These are phyloP conservation scores for Hydropsyche tenuis DNA, from an alignment of 1,140 invertebrate genomes.

Conservation along the genomic window DNA sequence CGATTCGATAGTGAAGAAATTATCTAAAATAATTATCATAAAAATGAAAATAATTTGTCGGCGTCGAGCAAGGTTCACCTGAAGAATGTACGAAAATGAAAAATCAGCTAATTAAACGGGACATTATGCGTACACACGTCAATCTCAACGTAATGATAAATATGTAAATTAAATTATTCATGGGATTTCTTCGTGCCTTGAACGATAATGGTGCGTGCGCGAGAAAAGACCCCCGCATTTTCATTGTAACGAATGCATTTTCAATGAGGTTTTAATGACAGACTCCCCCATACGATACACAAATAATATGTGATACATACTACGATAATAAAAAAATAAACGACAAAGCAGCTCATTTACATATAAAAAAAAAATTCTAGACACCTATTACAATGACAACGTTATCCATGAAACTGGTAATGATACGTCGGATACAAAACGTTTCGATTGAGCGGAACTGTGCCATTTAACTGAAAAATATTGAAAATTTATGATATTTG, in stretches of 20 bases:
- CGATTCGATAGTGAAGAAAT: too few species aligned
- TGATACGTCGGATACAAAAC: neutral
- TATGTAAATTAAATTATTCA: slow-evolving; percentile 32
- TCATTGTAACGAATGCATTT: slow-evolving; percentile 36
- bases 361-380: too few species aligned
- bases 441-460: neutral
- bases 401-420: neutral
- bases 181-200: slow-evolving; percentile 21
- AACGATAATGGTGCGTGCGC: slow-evolving; percentile 20
- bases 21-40: too few species aligned
- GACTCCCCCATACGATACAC: slow-evolving; percentile 4
- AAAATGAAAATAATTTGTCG: neutral
- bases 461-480: neutral
- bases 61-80: neutral
- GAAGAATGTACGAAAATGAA: neutral
- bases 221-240: slow-evolving; percentile 30
- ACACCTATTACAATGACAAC: neutral
- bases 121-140: slow-evolving; percentile 3
- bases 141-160: neutral
- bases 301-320: neutral
- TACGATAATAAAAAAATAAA: too few species aligned
- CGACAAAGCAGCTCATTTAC: too few species aligned
- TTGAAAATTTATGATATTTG: neutral
- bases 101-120: neutral
- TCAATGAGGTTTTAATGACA: slow-evolving; percentile 40